Base-by-base conservation (phyloP, 2,113 vertebrate species). In the Semnornis frantzii region DNA sequence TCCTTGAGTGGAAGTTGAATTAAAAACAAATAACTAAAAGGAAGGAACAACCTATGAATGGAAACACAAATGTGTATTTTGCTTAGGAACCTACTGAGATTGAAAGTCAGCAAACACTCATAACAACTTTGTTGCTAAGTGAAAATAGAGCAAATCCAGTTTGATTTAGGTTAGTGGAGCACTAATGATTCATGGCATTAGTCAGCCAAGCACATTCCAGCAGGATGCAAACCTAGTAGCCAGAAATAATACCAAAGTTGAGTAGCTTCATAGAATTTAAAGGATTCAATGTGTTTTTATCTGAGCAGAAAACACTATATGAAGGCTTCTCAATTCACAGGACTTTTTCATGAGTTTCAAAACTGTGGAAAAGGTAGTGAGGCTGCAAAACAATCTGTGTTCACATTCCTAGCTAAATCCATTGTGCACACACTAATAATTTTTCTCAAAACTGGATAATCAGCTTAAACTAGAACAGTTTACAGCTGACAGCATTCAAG, bases 121-220 rank as follows among this genome's bases (percentile, higher is more conserved):
- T 68, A 87, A 52, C 9, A 60, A 34, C 46, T 44, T 60, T 8
- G 9, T 64, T 84, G 68, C 28, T 86, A 23, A 66, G 72, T 86
- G 76, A 60, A 93, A 86, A 78, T 62, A 92, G 54, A 83, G 57
- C 23, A 62, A 86, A 84, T 90, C 3, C 37, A 55, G 6, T 78
- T 73, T 72, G 58, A 84, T 94, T 83, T 94, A 86, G 76, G 83
- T 94, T 92, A 95, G 80, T 69, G 33, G 90, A 94, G 24, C 73
- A 69, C 37, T 34, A 69, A 3, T 92, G 88, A 95, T 58, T 89
- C 90, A 83, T 54, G 23, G 30, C 34, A 52, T 92, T 94, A 94
- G 65, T 93, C 85, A 96, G 57, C 42, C 64, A 55, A 34, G 52
- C 57, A 44, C 58, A 12, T 81, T 76, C 58, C 65, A 74, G 20